These are phyloP conservation scores for Trichogramma dendrolimi DNA, from an alignment of 2,888 invertebrate species.

Conservation along the genomic window DNA sequence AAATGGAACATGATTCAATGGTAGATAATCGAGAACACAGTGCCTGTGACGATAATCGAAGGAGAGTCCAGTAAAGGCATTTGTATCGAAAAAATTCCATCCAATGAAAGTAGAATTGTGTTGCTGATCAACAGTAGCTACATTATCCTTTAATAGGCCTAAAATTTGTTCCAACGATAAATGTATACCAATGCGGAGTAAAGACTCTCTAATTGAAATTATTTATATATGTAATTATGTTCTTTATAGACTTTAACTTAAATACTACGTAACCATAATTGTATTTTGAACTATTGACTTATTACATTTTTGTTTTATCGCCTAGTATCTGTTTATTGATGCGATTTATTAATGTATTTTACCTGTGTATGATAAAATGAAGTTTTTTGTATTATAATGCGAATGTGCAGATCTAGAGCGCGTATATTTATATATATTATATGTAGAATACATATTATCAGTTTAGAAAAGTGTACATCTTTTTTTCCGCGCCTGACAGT, in stretches of 20 bases:
- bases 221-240: conserved; percentile 24
- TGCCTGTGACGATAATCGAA: conserved; percentile 23
- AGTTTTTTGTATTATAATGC: conserved; percentile 25
- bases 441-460: too few species aligned
- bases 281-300: conserved; percentile 23
- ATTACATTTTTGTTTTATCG: conserved; percentile 16
- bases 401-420: conserved; percentile 8
- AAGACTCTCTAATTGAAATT: conserved; percentile 25
- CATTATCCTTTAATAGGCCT: conserved; percentile 13
- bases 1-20: neutral
- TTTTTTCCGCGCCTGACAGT: conserved; percentile 10
- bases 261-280: conserved; percentile 22
- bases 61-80: conserved; percentile 14
- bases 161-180: neutral
- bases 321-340: conserved; percentile 22
- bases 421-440: too few species aligned
- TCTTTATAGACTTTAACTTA: conserved; percentile 23
- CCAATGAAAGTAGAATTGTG: conserved; percentile 13
- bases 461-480: conserved; percentile 20
- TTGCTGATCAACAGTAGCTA: conserved; percentile 6
- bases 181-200: conserved; percentile 19
- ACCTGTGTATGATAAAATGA: conserved; percentile 25
- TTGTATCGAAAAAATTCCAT: conserved; percentile 19
- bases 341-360: conserved; percentile 23
- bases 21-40: conserved; percentile 7